Evolutionary conservation across 2,113 vertebrate species (phyloP).

Genomic region (Psettodes erumei): DNA sequence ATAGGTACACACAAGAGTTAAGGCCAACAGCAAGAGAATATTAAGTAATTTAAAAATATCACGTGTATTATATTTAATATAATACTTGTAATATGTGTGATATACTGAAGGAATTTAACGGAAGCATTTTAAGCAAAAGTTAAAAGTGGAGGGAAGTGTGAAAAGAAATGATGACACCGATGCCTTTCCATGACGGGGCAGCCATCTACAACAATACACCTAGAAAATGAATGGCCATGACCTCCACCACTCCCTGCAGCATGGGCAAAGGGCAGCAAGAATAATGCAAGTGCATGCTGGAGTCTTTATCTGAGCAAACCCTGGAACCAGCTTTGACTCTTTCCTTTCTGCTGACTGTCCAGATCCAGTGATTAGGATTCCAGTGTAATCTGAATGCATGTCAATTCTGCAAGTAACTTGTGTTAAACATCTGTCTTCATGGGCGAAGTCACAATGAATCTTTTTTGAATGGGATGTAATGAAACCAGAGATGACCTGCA

Average conservation of each 20-base stretch:
- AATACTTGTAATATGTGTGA: too few species aligned
- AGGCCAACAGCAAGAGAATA: too few species aligned
- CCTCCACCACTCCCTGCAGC: not conserved
- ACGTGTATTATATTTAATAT: too few species aligned
- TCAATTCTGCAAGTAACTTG: not conserved
- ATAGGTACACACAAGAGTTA: too few species aligned
- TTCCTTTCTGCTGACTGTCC: too few species aligned
- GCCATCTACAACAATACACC: not conserved
- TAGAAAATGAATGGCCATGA: not conserved
- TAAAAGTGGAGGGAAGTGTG: too few species aligned
- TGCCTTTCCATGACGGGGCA: not conserved
- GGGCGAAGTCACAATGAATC: too few species aligned
- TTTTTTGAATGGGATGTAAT: slow-evolving; percentile 33
- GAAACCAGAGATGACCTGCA: slow-evolving; percentile 29
- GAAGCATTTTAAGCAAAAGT: too few species aligned
- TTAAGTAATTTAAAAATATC: too few species aligned
- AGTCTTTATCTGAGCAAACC: not conserved
- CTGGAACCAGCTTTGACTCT: not conserved
- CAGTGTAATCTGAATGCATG: not conserved
- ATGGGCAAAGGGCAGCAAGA: not conserved
- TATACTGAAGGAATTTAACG: too few species aligned
- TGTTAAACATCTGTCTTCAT: not conserved
- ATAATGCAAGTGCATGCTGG: not conserved
- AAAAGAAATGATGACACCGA: too few species aligned
- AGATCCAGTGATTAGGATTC: not conserved